Base-by-base conservation (phyloP, 2,888 invertebrate species). In the Masnerella sp. region DNA sequence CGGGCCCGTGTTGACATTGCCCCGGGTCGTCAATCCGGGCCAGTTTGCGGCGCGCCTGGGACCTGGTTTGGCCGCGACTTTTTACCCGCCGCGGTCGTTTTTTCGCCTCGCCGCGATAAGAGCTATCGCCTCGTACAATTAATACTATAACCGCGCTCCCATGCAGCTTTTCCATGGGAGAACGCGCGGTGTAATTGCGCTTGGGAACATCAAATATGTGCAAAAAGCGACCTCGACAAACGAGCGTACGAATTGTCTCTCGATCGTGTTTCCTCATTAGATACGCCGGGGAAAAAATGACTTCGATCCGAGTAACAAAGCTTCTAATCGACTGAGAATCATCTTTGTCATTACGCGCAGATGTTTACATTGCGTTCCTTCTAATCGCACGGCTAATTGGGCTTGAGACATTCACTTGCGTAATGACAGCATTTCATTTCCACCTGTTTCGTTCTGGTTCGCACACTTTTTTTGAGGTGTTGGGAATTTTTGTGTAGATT, bases 21-120 rank as follows among this genome's bases (percentile, higher is more conserved):
- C 62, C 56, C 38, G 30, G 71, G 51, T 64, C 52, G 62, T 69
- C 45, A 43, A 38, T 51, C 67, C 49, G 72, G 70, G 56, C 38
- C 72, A 40, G n/a, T n/a, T n/a, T n/a, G n/a, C n/a, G n/a, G n/a
- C n/a, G 17, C 51, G 67, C 68, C 43, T 58, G 61, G 32, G 47
- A 73, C 68, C 73, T 72, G 67, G 72, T 72, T 72, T 67, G 54
- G 40, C 64, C 22, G 47, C 49, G 40, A n/a, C 62, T 62, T 69
- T 61, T 61, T 61, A 45, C 28, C 40, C 47, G 11, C 38, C 43
- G n/a, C n/a, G 14, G 17, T 42, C 49, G 34, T 25, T 14, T n/a
- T 17, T 43, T 25, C 56, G 70, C 40, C n/a, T n/a, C n/a, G n/a
- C n/a, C n/a, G n/a, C n/a, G 71, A 71, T 71, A 64, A 71, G 64